Evolutionary conservation across 2,888 invertebrate species (phyloP), one percentile per base, ranked within the genome.

Genomic region (Drosophila incognita): DNA sequence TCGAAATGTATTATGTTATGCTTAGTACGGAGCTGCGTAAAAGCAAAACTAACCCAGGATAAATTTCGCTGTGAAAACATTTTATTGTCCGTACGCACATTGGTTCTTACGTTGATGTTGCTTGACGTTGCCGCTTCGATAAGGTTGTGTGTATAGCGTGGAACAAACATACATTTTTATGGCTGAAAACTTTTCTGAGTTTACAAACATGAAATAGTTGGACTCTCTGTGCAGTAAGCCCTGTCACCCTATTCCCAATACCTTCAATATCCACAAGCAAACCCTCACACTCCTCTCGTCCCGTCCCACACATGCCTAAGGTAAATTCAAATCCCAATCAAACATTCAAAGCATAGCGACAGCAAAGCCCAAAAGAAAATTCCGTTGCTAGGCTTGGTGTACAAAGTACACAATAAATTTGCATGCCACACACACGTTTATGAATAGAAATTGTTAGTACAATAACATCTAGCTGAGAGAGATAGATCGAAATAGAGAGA

Each of bases 361-460:
- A 53, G 64, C 61, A 75, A 65, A 69, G 54, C 52, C 57, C 61
- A 78, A 81, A 79, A 63, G 73, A 72, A 79, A 89, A 81, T 74
- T 79, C 74, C 79, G 72, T 84, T 87, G 74, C 79, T 75, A 84
- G 82, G 74, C 82, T 86, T 81, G 81, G 87, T 83, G 81, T 2
- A 83, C 73, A 81, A 80, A 87, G 75, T 84, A 84, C 71, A 89
- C 87, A 84, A 85, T 87, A 85, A 87, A 85, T 89, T 85, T 89
- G 85, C 87, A 89, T 85, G 85, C 85, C 81, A 78, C 80, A 79
- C 72, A 72, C 75, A 69, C 57, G 87, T 82, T 89, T 85, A 67
- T 85, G 89, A 85, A 85, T 87, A 87, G 85, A 76, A 84, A 87
- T 85, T 87, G 87, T 85, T 85, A 89, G 87, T 75, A 82, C 85